These are phyloP conservation scores for Masnerella sp. DNA, from an alignment of 2,888 invertebrate genomes.

Conservation along the genomic window DNA sequence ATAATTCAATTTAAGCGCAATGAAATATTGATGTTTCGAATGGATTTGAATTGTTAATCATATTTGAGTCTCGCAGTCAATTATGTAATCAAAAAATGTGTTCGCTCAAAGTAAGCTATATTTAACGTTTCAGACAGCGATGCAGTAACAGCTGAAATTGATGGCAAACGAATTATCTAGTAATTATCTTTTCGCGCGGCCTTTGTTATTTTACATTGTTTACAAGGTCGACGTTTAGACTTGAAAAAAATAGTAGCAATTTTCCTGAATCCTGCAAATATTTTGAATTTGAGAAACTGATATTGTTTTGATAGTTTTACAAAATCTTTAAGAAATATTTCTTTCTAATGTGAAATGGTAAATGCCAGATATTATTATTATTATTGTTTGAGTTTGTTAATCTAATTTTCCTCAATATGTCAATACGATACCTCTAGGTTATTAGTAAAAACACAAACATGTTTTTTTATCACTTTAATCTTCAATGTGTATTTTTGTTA, in stretches of 20 bases:
- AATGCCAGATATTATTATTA: too few relatives aligned
- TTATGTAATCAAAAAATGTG: conserved; percentile 49
- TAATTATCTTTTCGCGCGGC: conserved; percentile 41
- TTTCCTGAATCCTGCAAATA: too few relatives aligned
- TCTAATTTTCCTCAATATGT: not conserved
- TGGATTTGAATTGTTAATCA: conserved; percentile 50
- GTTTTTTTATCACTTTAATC: not conserved
- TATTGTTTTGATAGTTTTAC: too few relatives aligned
- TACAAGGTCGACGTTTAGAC: conserved; percentile 29
- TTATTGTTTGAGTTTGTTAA: too few relatives aligned
- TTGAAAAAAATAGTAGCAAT: too few relatives aligned
- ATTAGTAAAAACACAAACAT: not conserved
- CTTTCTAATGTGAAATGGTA: too few relatives aligned
- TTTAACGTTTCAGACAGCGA: conserved; percentile 38
- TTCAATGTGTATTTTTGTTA: too few relatives aligned
- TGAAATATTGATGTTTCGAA: conserved; percentile 41
- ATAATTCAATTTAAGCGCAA: conserved; percentile 33
- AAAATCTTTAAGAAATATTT: too few relatives aligned
- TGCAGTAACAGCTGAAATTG: conserved; percentile 44
- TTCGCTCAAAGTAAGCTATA: conserved; percentile 34
- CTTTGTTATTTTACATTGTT: conserved; percentile 1
- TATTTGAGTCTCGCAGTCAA: conserved; percentile 26
- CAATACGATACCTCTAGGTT: not conserved
- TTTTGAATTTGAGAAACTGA: not conserved
- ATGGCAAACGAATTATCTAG: conserved; percentile 47